Evolutionary conservation across 2,888 invertebrate species (phyloP).

Genomic region (Ashinkailepas kermadecensis): DNA sequence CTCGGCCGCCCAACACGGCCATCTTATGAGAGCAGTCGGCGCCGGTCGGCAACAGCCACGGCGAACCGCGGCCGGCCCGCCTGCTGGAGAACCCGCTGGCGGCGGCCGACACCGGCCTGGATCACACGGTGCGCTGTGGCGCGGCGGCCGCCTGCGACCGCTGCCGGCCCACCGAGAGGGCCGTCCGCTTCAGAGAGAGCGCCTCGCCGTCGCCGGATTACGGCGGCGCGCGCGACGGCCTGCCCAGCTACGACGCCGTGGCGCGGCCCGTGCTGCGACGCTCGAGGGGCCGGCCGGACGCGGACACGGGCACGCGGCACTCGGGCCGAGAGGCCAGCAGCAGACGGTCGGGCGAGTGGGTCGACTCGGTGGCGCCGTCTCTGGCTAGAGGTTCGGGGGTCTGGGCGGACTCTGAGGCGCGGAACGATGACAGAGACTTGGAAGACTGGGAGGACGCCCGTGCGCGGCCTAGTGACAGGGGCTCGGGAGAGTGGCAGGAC

Average conservation of each 20-base stretch:
- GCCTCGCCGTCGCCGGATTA: not conserved
- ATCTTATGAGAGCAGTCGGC: not conserved
- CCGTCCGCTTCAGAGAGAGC: not conserved
- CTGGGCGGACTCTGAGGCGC: no score
- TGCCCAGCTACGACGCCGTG: conserved; percentile 4
- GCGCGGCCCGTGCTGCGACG: not conserved
- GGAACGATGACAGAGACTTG: no score
- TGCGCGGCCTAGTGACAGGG: no score
- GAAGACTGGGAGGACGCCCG: no score
- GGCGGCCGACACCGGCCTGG: not conserved
- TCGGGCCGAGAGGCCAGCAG: no score
- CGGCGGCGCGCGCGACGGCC: not conserved
- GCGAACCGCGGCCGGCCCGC: not conserved
- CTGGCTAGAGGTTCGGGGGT: no score
- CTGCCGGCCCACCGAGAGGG: not conserved
- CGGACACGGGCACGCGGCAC: no score
- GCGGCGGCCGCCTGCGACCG: not conserved
- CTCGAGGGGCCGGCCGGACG: no score
- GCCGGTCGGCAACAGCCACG: not conserved
- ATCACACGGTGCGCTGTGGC: conserved; percentile 2
- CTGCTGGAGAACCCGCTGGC: conserved; percentile 1
- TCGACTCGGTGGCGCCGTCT: no score
- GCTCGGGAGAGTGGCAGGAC: not conserved
- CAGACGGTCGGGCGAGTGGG: no score
- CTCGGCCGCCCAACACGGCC: not conserved